Percentiles rank a stretch among this genome's conserved stretches.
These are phyloP conservation scores for Chelonia mydas DNA, from an alignment of 2,797 vertebrate species.

Conservation along the genomic window DNA sequence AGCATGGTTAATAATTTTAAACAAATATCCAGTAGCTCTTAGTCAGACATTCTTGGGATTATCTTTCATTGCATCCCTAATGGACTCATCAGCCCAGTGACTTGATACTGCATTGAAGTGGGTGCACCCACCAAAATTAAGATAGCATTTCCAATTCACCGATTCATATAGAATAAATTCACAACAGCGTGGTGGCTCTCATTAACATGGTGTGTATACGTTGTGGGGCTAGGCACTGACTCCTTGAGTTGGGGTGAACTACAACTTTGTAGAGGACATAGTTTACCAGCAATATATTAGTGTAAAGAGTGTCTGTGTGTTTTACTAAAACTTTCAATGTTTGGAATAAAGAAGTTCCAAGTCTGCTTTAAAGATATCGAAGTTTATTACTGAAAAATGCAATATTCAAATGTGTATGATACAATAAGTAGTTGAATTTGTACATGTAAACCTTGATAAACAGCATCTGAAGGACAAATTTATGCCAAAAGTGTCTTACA, in stretches of 20 bases:
- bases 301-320: fast-evolving
- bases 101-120: not conserved
- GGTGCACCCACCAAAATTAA: not conserved
- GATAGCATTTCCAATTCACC: not conserved
- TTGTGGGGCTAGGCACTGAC: not conserved
- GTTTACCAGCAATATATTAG: not conserved
- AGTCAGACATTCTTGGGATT: not conserved
- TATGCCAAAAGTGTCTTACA: constrained; percentile 42
- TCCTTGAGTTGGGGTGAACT: not conserved
- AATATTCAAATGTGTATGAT: constrained; percentile 84
- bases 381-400: constrained; percentile 90
- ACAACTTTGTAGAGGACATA: not conserved
- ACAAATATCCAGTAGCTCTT: not conserved
- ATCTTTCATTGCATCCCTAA: not conserved
- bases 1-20: not conserved
- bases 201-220: not conserved
- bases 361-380: constrained; percentile 66
- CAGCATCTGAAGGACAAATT: constrained; percentile 76
- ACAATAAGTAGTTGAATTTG: constrained; percentile 81
- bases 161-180: not conserved
- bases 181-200: not conserved
- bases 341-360: constrained; percentile 76
- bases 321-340: not conserved
- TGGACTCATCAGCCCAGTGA: not conserved
- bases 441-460: constrained; percentile 89